Evolutionary conservation across 2,113 vertebrate species (phyloP), one percentile per base, ranked within the genome.

Genomic region (Corvus cornix): DNA sequence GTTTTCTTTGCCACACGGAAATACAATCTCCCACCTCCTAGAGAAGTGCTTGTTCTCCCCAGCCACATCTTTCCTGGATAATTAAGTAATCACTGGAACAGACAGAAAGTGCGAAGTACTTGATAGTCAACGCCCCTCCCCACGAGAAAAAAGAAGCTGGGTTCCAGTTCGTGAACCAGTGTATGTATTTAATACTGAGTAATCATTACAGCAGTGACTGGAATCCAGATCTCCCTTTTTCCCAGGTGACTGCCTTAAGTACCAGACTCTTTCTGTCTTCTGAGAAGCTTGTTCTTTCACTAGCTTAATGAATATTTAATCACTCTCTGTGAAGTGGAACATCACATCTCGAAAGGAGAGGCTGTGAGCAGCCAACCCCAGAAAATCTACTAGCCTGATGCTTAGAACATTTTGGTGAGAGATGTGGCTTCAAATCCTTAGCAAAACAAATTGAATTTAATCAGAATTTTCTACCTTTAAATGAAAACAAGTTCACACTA

Each of bases 231-330:
- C 91, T 95, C 76, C 52, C 73, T 84, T 96, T 97, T 95, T 92
- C 96, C 96, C 96, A 93, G 94, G 86, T 96, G 96, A 96, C 89
- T 95, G 91, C 86, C 94, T 93, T 96, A 97, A 97, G 95, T 96
- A 96, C 96, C 95, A 96, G 86, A 84, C 93, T 97, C 95, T 75
- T 95, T 95, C 89, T 95, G 91, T 97, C 95, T 95, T 95, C 95
- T 97, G 89, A 95, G 95, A 96, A 97, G 94, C 96, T 95, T 95
- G 96, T 97, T 96, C 96, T 95, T 97, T 96, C 94, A 78, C 86
- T 93, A 86, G 86, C 94, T 87, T 95, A 95, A 97, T 97, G 93
- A 96, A 97, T 97, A 97, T 97, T 97, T 97, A 95, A 97, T 96
- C 93, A 48, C 64, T 90, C 95, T 70, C 94, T 97, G 76, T 97